Evolutionary conservation across 2,113 vertebrate genomes (phyloP), one percentile per base, ranked within the genome.

Genomic region (Nicator chloris): DNA sequence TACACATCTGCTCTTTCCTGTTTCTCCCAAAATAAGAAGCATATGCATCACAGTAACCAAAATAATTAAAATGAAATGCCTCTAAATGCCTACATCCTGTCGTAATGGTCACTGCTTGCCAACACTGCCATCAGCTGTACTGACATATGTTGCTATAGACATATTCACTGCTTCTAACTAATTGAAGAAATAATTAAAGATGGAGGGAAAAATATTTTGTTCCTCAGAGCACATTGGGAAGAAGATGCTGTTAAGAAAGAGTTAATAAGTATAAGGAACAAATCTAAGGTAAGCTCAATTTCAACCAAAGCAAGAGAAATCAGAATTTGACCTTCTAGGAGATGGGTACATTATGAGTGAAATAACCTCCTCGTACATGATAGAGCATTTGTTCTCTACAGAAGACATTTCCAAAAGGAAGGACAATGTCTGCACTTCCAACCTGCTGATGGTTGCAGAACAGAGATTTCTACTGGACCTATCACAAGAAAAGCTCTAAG

Each of bases 61-160:
- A 94, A 28, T 14, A 68, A 47, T 60, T n/a, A 68, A 71, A 79
- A 77, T 3, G 0, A 49, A 80, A 49, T 0, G 0, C 24, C 18
- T 75, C 47, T 70, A 88, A 88, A 82, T 27, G 17, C 27, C 59
- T 53, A 13, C 27, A 70, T 20, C 40, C 44, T 68, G 21, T 47
- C 40, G 37, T 66, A 53, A 45, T 9, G 40, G 45, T 42, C n/a
- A 13, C 18, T 47, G 59, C 37, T 88, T 51, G 39, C 63, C 27
- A 60, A n/a, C 2, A 1, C 21, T 39, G 42, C 18, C 30, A 47
- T 30, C 50, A 66, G 69, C 15, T 35, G 11, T 30, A 72, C 0
- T 53, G 42, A 84, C 10, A 24, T n/a, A n/a, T n/a, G n/a, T n/a
- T n/a, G n/a, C n/a, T n/a, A n/a, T n/a, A n/a, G 42, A 84, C 10